These are phyloP conservation scores for Lasiurus cinereus DNA, from an alignment of 2,113 vertebrate species.

Conservation along the genomic window DNA sequence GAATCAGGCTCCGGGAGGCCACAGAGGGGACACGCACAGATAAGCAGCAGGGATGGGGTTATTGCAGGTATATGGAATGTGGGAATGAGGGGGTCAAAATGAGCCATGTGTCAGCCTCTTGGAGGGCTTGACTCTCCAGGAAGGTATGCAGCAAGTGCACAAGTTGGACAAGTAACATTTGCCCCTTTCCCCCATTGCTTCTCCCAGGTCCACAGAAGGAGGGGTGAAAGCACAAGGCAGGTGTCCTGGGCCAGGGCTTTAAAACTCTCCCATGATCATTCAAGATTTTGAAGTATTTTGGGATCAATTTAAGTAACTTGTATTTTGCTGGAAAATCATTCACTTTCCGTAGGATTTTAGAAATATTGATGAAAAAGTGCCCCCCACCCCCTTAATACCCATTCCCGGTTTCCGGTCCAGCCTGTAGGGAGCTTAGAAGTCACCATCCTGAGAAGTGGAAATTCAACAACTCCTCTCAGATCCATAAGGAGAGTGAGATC, in stretches of 20 bases:
- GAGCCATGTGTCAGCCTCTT: neutral
- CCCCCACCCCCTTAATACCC: no score
- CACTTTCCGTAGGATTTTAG: neutral
- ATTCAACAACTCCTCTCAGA: neutral
- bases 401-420: neutral
- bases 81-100: neutral
- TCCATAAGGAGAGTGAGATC: neutral
- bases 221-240: neutral
- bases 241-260: neutral
- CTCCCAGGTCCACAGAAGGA: neutral
- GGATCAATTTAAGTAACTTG: constrained; percentile 4
- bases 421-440: neutral
- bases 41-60: neutral
- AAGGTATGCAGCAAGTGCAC: neutral
- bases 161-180: neutral
- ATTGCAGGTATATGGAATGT: neutral
- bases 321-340: constrained; percentile 5
- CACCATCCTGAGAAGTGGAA: neutral
- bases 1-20: neutral
- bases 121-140: neutral
- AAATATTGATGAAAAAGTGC: neutral
- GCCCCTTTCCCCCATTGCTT: neutral
- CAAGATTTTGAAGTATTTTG: constrained; percentile 33
- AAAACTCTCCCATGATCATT: neutral
- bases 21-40: neutral